A percentile compares a stretch with the other conserved stretches of the same genome.
phyloP scores from a whole-genome alignment of 2,797 vertebrate species.

The Mastacembelus armatus region DNA sequence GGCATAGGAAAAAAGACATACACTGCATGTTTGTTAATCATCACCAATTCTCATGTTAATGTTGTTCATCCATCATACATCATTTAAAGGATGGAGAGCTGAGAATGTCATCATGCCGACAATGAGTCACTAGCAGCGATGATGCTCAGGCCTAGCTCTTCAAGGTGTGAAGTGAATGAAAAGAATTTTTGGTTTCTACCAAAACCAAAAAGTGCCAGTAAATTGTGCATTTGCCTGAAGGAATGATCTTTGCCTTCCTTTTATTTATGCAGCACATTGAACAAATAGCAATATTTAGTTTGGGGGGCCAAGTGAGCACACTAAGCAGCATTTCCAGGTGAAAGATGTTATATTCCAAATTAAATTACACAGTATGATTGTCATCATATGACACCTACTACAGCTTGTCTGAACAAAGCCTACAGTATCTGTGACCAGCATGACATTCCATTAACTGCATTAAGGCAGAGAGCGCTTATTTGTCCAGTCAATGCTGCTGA shows the following conservation, averaged over 20 bases:
- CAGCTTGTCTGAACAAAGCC: slow-evolving; percentile 60
- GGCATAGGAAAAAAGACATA: slow-evolving; percentile 34
- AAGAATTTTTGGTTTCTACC: slow-evolving; percentile 36
- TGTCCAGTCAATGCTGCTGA: slow-evolving; percentile 79
- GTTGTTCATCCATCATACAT: slow-evolving; percentile 55
- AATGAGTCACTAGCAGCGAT: slow-evolving; percentile 75
- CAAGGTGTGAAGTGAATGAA: slow-evolving; percentile 60
- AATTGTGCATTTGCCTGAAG: neutral
- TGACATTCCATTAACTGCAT: slow-evolving; percentile 76
- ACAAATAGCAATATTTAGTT: neutral
- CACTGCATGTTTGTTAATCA: slow-evolving; percentile 34
- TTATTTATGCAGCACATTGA: slow-evolving; percentile 11
- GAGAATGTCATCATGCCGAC: slow-evolving; percentile 78
- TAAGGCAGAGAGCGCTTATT: slow-evolving; percentile 67
- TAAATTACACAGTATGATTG: slow-evolving; percentile 42
- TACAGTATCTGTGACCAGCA: slow-evolving; percentile 61
- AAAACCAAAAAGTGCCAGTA: slow-evolving; percentile 9
- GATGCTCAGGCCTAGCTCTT: slow-evolving; percentile 65
- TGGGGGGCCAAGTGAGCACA: neutral
- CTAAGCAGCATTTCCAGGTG: neutral
- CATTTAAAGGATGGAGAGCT: slow-evolving; percentile 58
- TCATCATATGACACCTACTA: slow-evolving; percentile 60
- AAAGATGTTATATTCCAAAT: slow-evolving; percentile 44
- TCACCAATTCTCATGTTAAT: slow-evolving; percentile 22
- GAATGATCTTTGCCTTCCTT: neutral